Conservation (phyloP, 2,888 invertebrate genomes). For the Caenorhabditis becei region DNA sequence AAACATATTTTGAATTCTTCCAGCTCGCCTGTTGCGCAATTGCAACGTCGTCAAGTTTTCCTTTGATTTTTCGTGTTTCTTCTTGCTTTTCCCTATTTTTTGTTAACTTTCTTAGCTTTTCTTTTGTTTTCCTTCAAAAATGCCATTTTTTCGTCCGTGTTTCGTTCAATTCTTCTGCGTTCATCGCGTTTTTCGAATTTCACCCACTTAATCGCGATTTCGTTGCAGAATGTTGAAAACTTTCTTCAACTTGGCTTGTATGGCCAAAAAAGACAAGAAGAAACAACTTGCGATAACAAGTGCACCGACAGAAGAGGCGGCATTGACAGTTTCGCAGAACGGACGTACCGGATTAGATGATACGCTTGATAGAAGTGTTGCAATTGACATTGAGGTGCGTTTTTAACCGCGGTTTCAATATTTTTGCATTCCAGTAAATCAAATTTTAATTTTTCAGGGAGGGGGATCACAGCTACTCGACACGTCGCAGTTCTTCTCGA, state of each 20-base stretch:
- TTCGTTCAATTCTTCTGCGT: background rate
- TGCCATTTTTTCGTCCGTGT: too few species aligned
- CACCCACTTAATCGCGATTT: background rate
- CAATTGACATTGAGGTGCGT: slow-evolving; percentile 30
- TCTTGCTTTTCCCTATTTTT: too few species aligned
- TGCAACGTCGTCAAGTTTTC: too few species aligned
- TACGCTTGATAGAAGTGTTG: slow-evolving; percentile 29
- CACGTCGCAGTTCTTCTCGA: slow-evolving; percentile 33
- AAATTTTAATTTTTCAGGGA: slow-evolving; percentile 12
- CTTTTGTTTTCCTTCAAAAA: too few species aligned
- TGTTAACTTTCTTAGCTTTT: too few species aligned
- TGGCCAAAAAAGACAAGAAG: slow-evolving; percentile 43
- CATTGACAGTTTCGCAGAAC: background rate
- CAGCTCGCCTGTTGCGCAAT: too few species aligned
- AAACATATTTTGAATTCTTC: too few species aligned
- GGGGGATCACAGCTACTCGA: slow-evolving; percentile 9
- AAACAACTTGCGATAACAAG: slow-evolving; percentile 46
- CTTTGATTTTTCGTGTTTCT: too few species aligned
- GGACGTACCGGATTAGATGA: slow-evolving; percentile 19
- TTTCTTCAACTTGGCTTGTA: slow-evolving; percentile 25
- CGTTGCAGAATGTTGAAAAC: slow-evolving; percentile 47
- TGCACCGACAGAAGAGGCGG: slow-evolving; percentile 11
- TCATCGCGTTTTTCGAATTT: background rate
- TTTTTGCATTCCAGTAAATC: background rate
- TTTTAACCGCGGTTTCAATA: background rate